Percentiles rank a stretch among this genome's conserved stretches.
Evolutionary conservation across 2,888 invertebrate species (phyloP).

Genomic region (Gari tellinella): DNA sequence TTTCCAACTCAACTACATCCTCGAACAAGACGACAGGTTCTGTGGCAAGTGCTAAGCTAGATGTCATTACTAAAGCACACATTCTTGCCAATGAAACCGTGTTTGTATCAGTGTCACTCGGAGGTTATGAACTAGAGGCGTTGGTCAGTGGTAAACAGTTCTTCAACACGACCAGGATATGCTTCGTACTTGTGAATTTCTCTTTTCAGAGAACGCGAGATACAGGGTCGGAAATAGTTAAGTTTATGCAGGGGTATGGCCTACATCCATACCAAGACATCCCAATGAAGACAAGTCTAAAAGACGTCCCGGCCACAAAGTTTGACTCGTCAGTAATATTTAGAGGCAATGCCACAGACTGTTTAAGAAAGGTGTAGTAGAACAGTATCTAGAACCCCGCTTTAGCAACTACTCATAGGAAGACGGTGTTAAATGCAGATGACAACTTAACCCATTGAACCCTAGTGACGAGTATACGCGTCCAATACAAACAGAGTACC

Average conservation of each 20-base stretch:
- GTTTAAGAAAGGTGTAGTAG: too few species aligned
- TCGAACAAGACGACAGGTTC: not conserved
- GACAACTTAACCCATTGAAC: too few species aligned
- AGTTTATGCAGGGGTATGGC: slow-evolving; percentile 9
- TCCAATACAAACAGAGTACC: too few species aligned
- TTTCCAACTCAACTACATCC: too few species aligned
- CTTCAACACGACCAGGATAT: slow-evolving; percentile 12
- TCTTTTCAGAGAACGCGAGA: not conserved
- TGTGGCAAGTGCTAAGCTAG: slow-evolving; percentile 8
- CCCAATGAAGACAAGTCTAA: not conserved
- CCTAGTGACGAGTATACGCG: too few species aligned
- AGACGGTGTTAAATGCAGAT: too few species aligned
- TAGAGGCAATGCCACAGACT: too few species aligned
- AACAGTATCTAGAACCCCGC: too few species aligned
- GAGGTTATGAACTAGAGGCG: slow-evolving; percentile 9
- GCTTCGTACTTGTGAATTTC: slow-evolving; percentile 12
- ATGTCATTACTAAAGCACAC: slow-evolving; percentile 5
- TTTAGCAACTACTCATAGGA: too few species aligned
- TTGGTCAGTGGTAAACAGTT: slow-evolving; percentile 8
- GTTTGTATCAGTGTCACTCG: slow-evolving; percentile 6
- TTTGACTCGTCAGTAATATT: too few species aligned
- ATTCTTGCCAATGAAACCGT: not conserved
- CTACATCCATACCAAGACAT: slow-evolving; percentile 10
- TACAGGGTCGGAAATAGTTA: slow-evolving; percentile 4
- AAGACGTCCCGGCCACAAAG: not conserved